Evolutionary conservation across 2,113 vertebrate genomes (phyloP), one percentile per base, ranked within the genome.

Genomic region (Bettongia penicillata): DNA sequence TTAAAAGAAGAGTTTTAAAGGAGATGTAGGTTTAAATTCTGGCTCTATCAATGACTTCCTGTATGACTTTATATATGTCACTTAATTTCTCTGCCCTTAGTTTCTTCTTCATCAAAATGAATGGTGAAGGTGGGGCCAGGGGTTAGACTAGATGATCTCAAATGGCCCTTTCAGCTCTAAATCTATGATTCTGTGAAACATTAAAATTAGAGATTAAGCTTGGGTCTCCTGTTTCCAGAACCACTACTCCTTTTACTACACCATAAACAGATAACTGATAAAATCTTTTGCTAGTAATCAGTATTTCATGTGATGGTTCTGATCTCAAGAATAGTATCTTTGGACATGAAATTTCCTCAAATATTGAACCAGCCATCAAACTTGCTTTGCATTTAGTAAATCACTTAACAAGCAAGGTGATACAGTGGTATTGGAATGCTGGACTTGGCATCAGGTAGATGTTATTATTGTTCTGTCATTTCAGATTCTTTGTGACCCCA

Each of bases 291-390:
- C 47, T 55, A 96, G 37, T 26, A 53, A 26, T 93, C 51, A 94
- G 37, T 91, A 91, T 16, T 91, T 93, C 37, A 92, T 89, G 8
- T 68, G 91, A 68, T 90, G 53, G 50, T 93, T 94, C 48, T 90
- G 91, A 50, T 7, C 11, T 94, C 92, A 95, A 94, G 84, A 95
- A 96, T 52, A 89, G 90, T 28, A 93, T 68, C 94, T 95, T 48
- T 91, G 24, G 23, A 95, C 48, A 95, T 53, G 94, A 96, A 93
- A 94, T 93, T n/a, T 19, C 89, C 94, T 94, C 52, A 57, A 31
- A 90, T 49, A 10, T 93, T 94, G 26, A 31, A 90, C 53, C 94
- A 96, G 37, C 28, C 68, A 53, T 25, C 93, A 93, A 7, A 92
- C 92, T 93, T 84, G 57, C 25, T 95, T 97, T 90, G 49, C 50